These are phyloP conservation scores for Microplitis deprimator DNA, from an alignment of 2,888 invertebrate genomes.

Conservation along the genomic window DNA sequence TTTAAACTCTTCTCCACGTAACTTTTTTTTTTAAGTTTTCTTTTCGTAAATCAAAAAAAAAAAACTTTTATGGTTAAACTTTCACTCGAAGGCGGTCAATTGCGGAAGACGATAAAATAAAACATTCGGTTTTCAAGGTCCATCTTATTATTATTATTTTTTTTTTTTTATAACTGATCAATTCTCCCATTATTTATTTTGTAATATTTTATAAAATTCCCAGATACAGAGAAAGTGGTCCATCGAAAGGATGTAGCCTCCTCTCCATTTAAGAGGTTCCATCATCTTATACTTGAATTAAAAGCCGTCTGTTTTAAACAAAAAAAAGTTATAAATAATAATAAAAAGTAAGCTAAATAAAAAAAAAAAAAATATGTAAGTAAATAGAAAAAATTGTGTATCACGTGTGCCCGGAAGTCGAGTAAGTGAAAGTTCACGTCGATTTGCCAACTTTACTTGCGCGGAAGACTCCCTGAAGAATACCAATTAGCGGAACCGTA, in stretches of 20 bases:
- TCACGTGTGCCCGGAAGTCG: conserved; percentile 41
- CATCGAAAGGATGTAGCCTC: not conserved
- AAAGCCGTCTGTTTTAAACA: not conserved
- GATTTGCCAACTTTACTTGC: conserved; percentile 41
- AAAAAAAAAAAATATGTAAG: not conserved
- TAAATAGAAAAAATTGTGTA: conserved; percentile 8
- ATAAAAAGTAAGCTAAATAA: not conserved
- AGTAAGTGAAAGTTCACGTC: conserved; percentile 40
- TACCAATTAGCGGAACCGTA: conserved; percentile 44
- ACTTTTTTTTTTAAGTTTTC: conserved; percentile 7
- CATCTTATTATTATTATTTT: not conserved
- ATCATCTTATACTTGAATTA: not conserved
- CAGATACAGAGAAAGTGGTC: not conserved
- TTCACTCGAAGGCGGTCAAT: conserved; percentile 32
- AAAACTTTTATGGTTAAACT: conserved; percentile 27
- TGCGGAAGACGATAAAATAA: conserved; percentile 16
- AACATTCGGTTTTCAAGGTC: not conserved
- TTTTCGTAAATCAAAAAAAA: not conserved
- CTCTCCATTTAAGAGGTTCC: no score
- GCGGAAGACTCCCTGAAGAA: conserved; percentile 38
- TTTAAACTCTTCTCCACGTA: not conserved
- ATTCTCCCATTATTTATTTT: not conserved
- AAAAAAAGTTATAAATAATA: not conserved
- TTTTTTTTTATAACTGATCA: not conserved
- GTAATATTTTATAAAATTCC: not conserved